Conservation (phyloP, 2,888 invertebrate genomes). For the Pammene aurita region DNA sequence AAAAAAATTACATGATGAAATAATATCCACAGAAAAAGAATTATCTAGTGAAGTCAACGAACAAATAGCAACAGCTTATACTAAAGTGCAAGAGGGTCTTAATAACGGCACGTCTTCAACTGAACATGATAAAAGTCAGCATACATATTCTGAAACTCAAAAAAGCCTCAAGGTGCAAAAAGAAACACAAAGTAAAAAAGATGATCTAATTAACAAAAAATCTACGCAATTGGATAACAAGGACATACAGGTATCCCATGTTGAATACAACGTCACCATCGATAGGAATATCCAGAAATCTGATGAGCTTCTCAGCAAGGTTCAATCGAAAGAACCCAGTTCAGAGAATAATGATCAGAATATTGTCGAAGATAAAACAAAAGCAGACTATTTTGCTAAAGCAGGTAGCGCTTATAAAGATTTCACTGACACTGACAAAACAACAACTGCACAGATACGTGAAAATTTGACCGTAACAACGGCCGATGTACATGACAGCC, state of each 20-base stretch:
- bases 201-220: not conserved
- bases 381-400: slow-evolving; percentile 45
- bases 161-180: not conserved
- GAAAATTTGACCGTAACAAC: slow-evolving; percentile 13
- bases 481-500: slow-evolving; percentile 30
- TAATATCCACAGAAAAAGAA: slow-evolving; percentile 13
- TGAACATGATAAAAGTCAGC: not conserved
- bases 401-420: slow-evolving; percentile 43
- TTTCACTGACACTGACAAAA: slow-evolving; percentile 34
- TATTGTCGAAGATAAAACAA: slow-evolving; percentile 46
- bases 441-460: not conserved
- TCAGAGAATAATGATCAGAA: slow-evolving; percentile 56
- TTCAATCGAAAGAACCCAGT: slow-evolving; percentile 61
- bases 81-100: not conserved
- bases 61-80: not conserved
- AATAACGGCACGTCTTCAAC: slow-evolving; percentile 31
- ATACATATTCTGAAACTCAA: too few relatives aligned
- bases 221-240: not conserved
- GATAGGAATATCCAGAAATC: slow-evolving; percentile 53
- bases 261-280: slow-evolving; percentile 51
- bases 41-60: not conserved
- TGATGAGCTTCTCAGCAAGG: slow-evolving; percentile 56
- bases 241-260: not conserved
- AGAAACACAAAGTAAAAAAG: not conserved
- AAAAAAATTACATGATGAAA: slow-evolving; percentile 29